Base-by-base conservation (phyloP, 2,113 vertebrate genomes). In the Nymphicus hollandicus region DNA sequence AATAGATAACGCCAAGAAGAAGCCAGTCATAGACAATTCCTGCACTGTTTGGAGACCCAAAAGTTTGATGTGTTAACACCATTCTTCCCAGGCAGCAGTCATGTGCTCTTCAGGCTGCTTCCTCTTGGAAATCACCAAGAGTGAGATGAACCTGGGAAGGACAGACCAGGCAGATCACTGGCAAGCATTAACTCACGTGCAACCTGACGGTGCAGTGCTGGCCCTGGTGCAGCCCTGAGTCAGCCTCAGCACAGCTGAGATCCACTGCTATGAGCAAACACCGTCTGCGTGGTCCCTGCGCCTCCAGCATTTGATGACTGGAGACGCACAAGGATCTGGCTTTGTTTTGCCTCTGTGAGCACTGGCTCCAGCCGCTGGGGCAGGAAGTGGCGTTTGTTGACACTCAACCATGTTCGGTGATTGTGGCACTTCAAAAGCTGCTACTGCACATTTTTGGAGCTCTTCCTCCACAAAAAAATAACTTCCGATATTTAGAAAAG, bases 1-100 rank as follows among this genome's bases (percentile, higher is more conserved):
- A 72, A 16, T 0, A 78, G 33, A 18, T 7, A 47, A 52, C 3
- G 23, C 60, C 64, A 41, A 0, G 0, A 56, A 43, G 13, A 73
- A 44, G 13, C 33, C 1, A 2, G n/a, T 6, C 78, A 66, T 44
- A 52, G 55, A 2, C 17, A 23, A 41, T 9, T 58, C 69, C 81
- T 64, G 68, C 41, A 4, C 41, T 29, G 17, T 85, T 3, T 23
- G 22, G 28, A 82, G 44, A 65, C 35, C n/a, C 60, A 44, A 46
- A 58, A 50, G 23, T 47, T 52, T 31, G 43, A 19, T 12, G 28
- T n/a, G 23, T 25, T 31, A 37, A 50, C 1, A 11, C 55, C 13
- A 6, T 22, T 20, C 73, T 63, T 41, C 50, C 49, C 43, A 2
- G 2, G 35, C 46, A 84, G 85, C 70, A 74, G 69, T 73, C 3